Evolutionary conservation across 2,888 invertebrate species (phyloP).

Genomic region (Stenoptilia bipunctidactyla): DNA sequence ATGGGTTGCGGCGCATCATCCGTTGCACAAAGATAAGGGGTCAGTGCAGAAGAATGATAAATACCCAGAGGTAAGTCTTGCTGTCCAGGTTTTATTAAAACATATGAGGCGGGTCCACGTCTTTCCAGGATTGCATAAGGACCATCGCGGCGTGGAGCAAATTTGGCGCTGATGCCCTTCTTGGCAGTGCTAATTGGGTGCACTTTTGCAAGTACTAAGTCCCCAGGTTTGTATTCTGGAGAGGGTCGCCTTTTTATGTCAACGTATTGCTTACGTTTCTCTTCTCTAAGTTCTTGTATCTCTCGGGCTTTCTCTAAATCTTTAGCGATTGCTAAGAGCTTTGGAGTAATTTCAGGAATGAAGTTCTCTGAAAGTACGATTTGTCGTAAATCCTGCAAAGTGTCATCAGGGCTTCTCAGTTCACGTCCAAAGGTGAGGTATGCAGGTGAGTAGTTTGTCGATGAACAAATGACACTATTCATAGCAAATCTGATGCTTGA

Average conservation of each 20-base stretch:
- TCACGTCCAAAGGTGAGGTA: neutral
- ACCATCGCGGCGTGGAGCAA: constrained; percentile 2
- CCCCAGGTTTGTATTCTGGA: constrained; percentile 1
- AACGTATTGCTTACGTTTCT: constrained; percentile 2
- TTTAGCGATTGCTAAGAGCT: constrained; percentile 1
- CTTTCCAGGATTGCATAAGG: constrained; percentile 2
- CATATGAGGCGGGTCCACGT: neutral
- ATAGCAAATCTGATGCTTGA: constrained; percentile 8
- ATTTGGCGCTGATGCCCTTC: constrained; percentile 3
- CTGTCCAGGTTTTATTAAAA: constrained; percentile 1
- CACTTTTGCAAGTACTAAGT: constrained; percentile 1
- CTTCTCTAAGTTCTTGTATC: constrained; percentile 3
- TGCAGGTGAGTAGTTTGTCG: neutral
- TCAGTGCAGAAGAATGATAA: neutral
- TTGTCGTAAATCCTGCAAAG: neutral
- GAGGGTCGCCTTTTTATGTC: constrained; percentile 2
- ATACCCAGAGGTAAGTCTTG: constrained; percentile 1
- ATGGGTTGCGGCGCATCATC: neutral
- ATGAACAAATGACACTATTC: constrained; percentile 2
- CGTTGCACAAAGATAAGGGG: neutral
- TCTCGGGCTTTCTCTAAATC: constrained; percentile 1
- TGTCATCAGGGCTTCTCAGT: constrained; percentile 1
- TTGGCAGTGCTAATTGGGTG: constrained; percentile 1
- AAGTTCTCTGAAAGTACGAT: constrained; percentile 1
- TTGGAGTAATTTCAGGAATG: constrained; percentile 3